phyloP scores from a whole-genome alignment of 2,113 vertebrate species.

The Mirza zaza region DNA sequence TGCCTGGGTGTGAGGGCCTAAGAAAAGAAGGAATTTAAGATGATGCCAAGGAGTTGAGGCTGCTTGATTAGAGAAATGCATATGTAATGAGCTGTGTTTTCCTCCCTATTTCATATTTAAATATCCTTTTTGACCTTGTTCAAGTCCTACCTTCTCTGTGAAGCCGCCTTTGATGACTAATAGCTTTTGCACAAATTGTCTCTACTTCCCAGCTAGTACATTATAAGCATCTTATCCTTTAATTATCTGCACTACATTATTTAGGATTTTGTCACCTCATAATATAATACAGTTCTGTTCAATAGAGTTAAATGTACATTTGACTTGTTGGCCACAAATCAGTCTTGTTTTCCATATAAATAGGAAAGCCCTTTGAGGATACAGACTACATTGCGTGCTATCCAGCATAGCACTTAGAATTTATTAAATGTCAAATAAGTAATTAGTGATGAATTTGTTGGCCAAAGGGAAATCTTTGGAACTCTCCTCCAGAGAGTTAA shows the following conservation, averaged over 20 bases:
- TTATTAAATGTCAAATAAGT: slow-evolving; percentile 16
- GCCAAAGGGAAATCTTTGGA: background rate
- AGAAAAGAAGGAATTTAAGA: background rate
- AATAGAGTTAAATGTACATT: background rate
- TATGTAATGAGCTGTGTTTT: background rate
- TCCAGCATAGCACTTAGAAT: background rate
- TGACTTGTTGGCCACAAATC: background rate
- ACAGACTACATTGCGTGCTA: background rate
- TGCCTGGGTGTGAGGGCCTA: background rate
- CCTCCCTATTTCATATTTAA: background rate
- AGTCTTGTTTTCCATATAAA: background rate
- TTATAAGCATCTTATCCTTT: background rate
- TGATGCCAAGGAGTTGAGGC: background rate
- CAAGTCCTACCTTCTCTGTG: background rate
- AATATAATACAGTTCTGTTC: background rate
- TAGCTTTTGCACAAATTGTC: background rate
- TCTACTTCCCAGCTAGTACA: background rate
- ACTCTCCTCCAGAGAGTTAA: background rate
- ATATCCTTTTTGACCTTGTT: background rate
- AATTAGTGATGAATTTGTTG: background rate
- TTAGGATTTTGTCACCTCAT: background rate
- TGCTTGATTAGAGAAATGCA: background rate
- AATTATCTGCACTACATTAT: background rate
- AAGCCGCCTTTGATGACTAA: background rate
- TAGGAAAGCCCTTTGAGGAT: background rate